Percentiles rank a stretch among this genome's conserved stretches.
phyloP scores from a whole-genome alignment of 2,888 invertebrate species.

The Sipha maydis region DNA sequence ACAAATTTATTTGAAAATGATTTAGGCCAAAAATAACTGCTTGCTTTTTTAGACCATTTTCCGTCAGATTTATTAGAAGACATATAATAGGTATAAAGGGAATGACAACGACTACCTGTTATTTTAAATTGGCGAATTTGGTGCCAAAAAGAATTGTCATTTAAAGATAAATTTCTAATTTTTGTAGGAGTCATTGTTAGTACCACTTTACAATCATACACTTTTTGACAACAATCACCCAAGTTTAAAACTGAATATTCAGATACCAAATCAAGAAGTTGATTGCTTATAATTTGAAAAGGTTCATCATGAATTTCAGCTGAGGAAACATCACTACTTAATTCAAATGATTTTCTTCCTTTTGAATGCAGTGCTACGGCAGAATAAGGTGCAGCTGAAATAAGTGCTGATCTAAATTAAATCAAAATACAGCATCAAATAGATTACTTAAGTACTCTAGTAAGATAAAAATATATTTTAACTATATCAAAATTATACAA shows the following conservation, averaged over 20 bases:
- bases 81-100: background rate
- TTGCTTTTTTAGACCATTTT: constrained; percentile 5
- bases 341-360: too few species aligned
- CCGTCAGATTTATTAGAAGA: background rate
- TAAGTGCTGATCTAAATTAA: constrained; percentile 11
- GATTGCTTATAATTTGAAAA: too few species aligned
- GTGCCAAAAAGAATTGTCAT: constrained; percentile 3
- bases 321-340: too few species aligned
- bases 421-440: background rate
- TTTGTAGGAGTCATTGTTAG: too few species aligned
- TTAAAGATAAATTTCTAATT: background rate
- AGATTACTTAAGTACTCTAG: background rate
- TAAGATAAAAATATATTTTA: background rate
- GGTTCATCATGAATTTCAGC: too few species aligned
- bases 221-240: too few species aligned
- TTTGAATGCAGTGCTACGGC: background rate
- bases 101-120: background rate
- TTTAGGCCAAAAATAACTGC: constrained; percentile 39
- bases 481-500: too few species aligned
- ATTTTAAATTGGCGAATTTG: constrained; percentile 12
- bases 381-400: background rate
- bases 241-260: too few species aligned
- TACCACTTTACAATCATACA: too few species aligned
- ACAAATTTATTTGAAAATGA: constrained; percentile 35
- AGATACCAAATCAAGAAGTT: too few species aligned